These are phyloP conservation scores for Conops quadrifasciatus DNA, from an alignment of 2,888 invertebrate species.

Conservation along the genomic window DNA sequence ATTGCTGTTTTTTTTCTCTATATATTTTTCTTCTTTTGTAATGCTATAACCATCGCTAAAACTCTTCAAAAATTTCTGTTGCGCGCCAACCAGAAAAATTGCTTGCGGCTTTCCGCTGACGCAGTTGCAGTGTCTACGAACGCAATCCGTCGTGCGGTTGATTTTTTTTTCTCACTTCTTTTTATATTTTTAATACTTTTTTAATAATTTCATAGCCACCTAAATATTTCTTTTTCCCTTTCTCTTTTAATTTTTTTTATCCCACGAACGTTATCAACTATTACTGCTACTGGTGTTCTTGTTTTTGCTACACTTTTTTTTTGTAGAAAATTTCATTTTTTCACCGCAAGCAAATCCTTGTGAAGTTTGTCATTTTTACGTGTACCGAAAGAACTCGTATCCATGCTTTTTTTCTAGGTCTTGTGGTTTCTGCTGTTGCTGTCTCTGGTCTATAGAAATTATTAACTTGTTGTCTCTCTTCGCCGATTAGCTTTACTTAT, in stretches of 20 bases:
- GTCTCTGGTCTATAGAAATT: not conserved
- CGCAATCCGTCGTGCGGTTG: not conserved
- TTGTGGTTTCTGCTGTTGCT: not conserved
- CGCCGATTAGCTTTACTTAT: not conserved
- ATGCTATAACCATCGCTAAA: not conserved
- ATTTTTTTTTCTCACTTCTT: not conserved
- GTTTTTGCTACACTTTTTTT: constrained; percentile 3
- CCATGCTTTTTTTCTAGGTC: not conserved
- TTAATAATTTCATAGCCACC: too few relatives aligned
- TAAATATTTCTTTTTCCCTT: too few relatives aligned
- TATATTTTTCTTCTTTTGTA: not conserved
- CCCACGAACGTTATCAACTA: not conserved
- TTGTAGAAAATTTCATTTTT: not conserved
- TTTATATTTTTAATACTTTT: constrained; percentile 1
- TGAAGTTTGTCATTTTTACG: constrained; percentile 33
- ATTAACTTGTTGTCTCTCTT: not conserved
- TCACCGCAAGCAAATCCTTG: constrained; percentile 22
- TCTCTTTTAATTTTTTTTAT: too few relatives aligned
- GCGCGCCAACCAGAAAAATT: constrained; percentile 22
- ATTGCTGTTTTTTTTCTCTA: not conserved
- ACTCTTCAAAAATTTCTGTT: not conserved
- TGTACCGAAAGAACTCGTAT: not conserved
- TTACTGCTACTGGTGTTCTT: constrained; percentile 7
- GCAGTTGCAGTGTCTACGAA: constrained; percentile 30
- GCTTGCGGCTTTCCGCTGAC: constrained; percentile 18